Conservation (phyloP, 2,113 vertebrate genomes). For the Tachycineta bicolor region DNA sequence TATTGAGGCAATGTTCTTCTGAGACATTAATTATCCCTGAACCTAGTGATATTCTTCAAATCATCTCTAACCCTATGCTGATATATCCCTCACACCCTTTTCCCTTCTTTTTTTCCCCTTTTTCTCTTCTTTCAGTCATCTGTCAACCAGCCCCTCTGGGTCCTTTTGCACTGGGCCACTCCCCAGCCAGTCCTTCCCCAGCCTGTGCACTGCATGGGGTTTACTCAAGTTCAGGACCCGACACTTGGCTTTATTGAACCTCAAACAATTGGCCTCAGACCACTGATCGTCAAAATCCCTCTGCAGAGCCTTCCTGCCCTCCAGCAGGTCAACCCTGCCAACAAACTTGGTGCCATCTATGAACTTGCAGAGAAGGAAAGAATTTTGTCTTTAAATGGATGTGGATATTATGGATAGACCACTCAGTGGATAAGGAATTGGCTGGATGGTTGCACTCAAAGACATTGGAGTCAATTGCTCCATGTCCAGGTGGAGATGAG, state of each 20-base stretch:
- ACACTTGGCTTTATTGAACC: not conserved
- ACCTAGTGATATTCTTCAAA: not conserved
- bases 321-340: not conserved
- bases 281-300: not conserved
- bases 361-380: not conserved
- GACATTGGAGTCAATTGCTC: too few species aligned
- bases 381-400: not conserved
- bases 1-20: not conserved
- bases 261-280: too few species aligned
- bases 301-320: not conserved
- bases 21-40: not conserved
- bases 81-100: not conserved
- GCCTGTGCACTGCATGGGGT: too few species aligned
- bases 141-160: too few species aligned
- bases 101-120: not conserved
- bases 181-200: too few species aligned
- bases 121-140: not conserved
- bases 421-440: not conserved
- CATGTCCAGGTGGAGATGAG: too few species aligned
- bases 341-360: not conserved
- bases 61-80: accelerated
- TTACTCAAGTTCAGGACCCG: not conserved
- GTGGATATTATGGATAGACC: not conserved
- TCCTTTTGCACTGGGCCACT: not conserved
- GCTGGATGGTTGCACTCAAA: not conserved